phyloP scores from a whole-genome alignment of 2,113 vertebrate species.

The Pithys albifrons region DNA sequence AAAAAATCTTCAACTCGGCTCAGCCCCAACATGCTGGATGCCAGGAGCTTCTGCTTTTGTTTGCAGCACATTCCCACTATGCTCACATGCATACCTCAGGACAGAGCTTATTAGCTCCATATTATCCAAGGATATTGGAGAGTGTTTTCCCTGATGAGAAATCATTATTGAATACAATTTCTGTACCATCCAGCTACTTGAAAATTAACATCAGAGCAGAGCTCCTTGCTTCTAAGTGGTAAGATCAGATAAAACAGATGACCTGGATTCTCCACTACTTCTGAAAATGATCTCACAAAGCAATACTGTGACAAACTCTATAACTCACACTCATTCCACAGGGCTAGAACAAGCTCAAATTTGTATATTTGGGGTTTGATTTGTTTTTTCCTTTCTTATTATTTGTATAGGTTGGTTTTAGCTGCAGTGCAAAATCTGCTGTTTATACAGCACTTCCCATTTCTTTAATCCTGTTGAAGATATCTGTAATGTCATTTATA shows the following conservation, averaged over 20 bases:
- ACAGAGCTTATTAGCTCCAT: not conserved
- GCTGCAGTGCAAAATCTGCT: not conserved
- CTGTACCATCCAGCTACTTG: not conserved
- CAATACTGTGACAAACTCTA: not conserved
- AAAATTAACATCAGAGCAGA: not conserved
- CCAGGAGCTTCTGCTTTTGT: not conserved
- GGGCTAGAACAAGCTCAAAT: not conserved
- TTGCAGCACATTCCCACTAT: not conserved
- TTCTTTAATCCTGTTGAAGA: not conserved
- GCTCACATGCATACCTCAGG: rapidly evolving
- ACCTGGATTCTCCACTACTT: not conserved
- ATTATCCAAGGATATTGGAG: not conserved
- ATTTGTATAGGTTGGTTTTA: not conserved
- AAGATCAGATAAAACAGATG: not conserved
- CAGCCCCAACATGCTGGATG: rapidly evolving
- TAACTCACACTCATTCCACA: not conserved
- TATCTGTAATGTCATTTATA: not conserved
- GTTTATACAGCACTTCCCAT: not conserved
- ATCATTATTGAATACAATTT: not conserved
- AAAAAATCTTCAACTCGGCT: not conserved
- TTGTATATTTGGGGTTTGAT: not conserved
- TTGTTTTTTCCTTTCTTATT: not conserved
- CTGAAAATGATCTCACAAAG: not conserved
- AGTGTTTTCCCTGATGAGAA: not conserved
- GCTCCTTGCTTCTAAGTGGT: not conserved